A percentile compares a stretch with the other conserved stretches of the same genome.
These are phyloP conservation scores for Diachasma alloeum DNA, from an alignment of 1,140 invertebrate species.

Conservation along the genomic window DNA sequence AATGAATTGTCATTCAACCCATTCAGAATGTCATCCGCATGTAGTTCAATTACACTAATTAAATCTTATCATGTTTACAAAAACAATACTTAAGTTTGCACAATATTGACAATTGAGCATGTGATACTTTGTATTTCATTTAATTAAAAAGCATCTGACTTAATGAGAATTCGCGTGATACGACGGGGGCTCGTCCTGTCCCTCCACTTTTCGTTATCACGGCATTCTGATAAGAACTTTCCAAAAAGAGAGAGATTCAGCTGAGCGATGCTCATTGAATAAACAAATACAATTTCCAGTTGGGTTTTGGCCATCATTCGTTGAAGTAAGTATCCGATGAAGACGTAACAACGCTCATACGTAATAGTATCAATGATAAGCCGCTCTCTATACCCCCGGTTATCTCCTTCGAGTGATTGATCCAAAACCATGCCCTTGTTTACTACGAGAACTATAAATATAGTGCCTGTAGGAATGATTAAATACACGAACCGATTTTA, in stretches of 20 bases:
- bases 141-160: neutral
- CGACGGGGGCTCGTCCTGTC: neutral
- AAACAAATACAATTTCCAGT: neutral
- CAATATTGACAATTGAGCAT: neutral
- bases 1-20: neutral
- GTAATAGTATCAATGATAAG: constrained; percentile 43
- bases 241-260: neutral
- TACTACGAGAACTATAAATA: constrained; percentile 54
- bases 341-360: constrained; percentile 14
- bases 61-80: constrained; percentile 23
- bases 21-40: neutral
- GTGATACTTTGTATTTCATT: neutral
- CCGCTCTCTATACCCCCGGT: constrained; percentile 38
- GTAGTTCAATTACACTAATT: neutral
- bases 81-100: constrained; percentile 13
- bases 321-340: neutral
- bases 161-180: neutral
- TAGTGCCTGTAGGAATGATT: constrained; percentile 36
- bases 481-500: constrained; percentile 41
- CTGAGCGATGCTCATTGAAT: neutral
- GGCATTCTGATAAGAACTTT: neutral
- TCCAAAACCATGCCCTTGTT: constrained; percentile 50
- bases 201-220: neutral
- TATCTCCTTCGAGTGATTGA: constrained; percentile 45
- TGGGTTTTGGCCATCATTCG: neutral